Percentiles rank a stretch among this genome's conserved stretches.
phyloP scores from a whole-genome alignment of 2,797 vertebrate genomes.

The Neopelma chrysocephalum region DNA sequence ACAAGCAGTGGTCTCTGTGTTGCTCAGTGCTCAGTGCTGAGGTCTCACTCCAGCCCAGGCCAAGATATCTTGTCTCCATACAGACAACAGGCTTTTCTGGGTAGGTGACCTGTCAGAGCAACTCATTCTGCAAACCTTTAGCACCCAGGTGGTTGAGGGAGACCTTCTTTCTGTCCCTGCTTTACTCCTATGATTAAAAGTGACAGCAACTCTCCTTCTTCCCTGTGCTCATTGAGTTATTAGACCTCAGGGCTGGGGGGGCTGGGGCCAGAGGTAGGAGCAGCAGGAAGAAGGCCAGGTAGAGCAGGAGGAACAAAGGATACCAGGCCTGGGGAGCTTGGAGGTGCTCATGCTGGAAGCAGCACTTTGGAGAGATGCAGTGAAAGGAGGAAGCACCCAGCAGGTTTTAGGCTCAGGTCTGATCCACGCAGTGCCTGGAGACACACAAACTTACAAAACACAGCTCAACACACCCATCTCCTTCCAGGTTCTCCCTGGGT shows the following conservation, averaged over 20 bases:
- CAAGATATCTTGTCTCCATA: neutral
- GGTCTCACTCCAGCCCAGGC: neutral
- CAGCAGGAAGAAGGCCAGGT: neutral
- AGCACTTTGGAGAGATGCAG: neutral
- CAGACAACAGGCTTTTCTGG: neutral
- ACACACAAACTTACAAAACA: neutral
- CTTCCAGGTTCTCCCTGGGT: neutral
- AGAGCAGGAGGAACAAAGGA: neutral
- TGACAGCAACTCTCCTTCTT: neutral
- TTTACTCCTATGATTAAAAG: neutral
- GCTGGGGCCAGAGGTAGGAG: neutral
- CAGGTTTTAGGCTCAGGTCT: neutral
- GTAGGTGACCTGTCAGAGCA: neutral
- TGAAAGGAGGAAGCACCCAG: neutral
- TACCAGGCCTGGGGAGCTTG: neutral
- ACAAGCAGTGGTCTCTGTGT: neutral
- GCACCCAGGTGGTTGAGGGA: neutral
- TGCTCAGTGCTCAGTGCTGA: neutral
- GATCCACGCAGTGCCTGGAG: neutral
- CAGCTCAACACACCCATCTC: neutral
- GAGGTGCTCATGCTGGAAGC: neutral
- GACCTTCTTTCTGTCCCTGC: neutral
- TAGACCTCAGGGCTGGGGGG: neutral
- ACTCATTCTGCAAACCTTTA: neutral
- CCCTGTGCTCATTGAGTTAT: neutral